phyloP scores from a whole-genome alignment of 2,888 invertebrate genomes.

The Colostygia pectinataria region DNA sequence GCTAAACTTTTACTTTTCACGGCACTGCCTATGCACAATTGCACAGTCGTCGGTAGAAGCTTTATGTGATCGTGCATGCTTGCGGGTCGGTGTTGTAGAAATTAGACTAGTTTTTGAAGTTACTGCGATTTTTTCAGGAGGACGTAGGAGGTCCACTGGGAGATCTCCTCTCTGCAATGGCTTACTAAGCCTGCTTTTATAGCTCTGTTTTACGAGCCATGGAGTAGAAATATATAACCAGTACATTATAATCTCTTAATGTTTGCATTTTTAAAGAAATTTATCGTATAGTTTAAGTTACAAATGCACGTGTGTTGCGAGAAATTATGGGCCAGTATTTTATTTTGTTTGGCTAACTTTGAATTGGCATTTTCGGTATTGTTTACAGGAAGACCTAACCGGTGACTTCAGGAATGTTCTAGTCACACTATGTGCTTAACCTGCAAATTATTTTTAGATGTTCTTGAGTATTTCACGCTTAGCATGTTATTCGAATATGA shows the following conservation, averaged over 20 bases:
- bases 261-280: slow-evolving; percentile 63
- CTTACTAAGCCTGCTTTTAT: slow-evolving; percentile 77
- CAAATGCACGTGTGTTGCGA: slow-evolving; percentile 58
- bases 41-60: slow-evolving; percentile 53
- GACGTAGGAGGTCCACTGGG: slow-evolving; percentile 85
- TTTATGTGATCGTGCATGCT: slow-evolving; percentile 58
- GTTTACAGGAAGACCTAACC: slow-evolving; percentile 85
- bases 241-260: slow-evolving; percentile 31
- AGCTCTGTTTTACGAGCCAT: slow-evolving; percentile 62
- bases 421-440: slow-evolving; percentile 82
- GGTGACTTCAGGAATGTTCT: slow-evolving; percentile 87
- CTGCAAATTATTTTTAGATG: slow-evolving; percentile 63
- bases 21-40: slow-evolving; percentile 68
- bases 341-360: slow-evolving; percentile 52
- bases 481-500: slow-evolving; percentile 51
- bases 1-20: slow-evolving; percentile 58
- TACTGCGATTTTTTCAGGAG: slow-evolving; percentile 84
- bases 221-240: slow-evolving; percentile 36
- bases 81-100: slow-evolving; percentile 46
- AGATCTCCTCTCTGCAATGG: slow-evolving; percentile 85
- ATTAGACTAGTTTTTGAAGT: slow-evolving; percentile 62
- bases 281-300: slow-evolving; percentile 49
- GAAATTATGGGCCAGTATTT: slow-evolving; percentile 77
- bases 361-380: slow-evolving; percentile 62
- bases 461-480: slow-evolving; percentile 57